These are phyloP conservation scores for Sarcophaga peregrina DNA, from an alignment of 1,140 invertebrate species.

Conservation along the genomic window DNA sequence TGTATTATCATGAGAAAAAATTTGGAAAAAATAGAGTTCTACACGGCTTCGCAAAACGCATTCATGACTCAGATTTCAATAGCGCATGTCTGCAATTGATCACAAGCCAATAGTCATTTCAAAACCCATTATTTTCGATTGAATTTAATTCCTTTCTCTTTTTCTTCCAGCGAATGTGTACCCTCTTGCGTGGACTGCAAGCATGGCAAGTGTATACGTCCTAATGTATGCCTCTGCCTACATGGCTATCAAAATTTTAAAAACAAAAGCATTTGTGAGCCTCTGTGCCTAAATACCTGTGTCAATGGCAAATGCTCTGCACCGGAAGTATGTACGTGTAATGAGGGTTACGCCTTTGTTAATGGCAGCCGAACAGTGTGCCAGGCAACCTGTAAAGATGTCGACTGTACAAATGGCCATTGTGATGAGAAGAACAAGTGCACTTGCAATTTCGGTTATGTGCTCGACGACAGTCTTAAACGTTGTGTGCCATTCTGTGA, in stretches of 20 bases:
- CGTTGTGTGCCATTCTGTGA: constrained; percentile 70
- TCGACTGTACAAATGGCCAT: constrained; percentile 70
- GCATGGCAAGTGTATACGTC: constrained; percentile 53
- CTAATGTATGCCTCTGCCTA: constrained; percentile 52
- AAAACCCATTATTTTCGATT: too few relatives aligned
- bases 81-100: too few relatives aligned
- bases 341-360: constrained; percentile 47
- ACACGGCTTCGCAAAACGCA: too few relatives aligned
- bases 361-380: constrained; percentile 51
- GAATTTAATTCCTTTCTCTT: neutral
- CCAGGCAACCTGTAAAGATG: constrained; percentile 59
- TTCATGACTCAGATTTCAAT: too few relatives aligned
- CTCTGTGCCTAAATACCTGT: constrained; percentile 59
- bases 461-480: constrained; percentile 60
- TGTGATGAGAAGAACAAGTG: constrained; percentile 71
- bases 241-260: constrained; percentile 53
- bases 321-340: constrained; percentile 66
- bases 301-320: constrained; percentile 65
- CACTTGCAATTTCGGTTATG: constrained; percentile 70
- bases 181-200: constrained; percentile 57
- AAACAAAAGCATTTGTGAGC: constrained; percentile 52
- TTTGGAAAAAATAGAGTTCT: too few relatives aligned
- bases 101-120: too few relatives aligned
- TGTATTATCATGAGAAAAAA: too few relatives aligned
- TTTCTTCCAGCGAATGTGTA: constrained; percentile 49